A percentile compares a stretch with the other conserved stretches of the same genome.
These are phyloP conservation scores for Ornithorhynchus anatinus DNA, from an alignment of 2,113 vertebrate species.

Conservation along the genomic window DNA sequence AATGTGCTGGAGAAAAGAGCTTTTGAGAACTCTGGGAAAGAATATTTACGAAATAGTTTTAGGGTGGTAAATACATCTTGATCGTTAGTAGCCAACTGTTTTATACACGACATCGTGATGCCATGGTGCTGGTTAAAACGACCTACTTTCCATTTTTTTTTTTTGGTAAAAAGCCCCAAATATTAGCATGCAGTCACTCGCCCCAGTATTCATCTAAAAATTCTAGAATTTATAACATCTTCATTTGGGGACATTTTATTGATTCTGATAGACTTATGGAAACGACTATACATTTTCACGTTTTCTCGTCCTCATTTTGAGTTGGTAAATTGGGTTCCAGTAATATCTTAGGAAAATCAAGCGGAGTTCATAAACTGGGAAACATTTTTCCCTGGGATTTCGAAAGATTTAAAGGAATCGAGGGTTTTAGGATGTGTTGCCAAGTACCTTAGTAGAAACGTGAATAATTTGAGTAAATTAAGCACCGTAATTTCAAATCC, in stretches of 20 bases:
- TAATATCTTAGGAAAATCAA: slow-evolving; percentile 27
- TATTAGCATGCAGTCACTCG: slow-evolving; percentile 7
- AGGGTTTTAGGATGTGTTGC: not conserved
- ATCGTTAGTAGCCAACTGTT: slow-evolving; percentile 9
- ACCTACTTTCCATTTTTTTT: slow-evolving; percentile 14
- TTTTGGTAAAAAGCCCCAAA: slow-evolving; percentile 18
- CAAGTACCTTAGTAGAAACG: slow-evolving; percentile 20
- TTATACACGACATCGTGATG: not conserved
- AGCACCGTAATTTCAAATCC: slow-evolving; percentile 9
- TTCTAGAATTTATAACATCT: slow-evolving; percentile 17
- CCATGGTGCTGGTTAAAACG: slow-evolving; percentile 29
- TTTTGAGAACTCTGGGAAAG: slow-evolving; percentile 8
- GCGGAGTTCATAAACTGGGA: slow-evolving; percentile 44
- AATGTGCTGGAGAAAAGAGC: not conserved
- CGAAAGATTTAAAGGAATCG: slow-evolving; percentile 8
- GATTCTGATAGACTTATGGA: slow-evolving; percentile 6
- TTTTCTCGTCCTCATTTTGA: not conserved
- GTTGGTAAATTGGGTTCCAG: slow-evolving; percentile 26
- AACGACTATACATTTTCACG: slow-evolving; percentile 13
- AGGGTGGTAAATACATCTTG: not conserved
- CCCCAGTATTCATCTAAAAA: slow-evolving; percentile 2
- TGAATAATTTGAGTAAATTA: slow-evolving; percentile 28
- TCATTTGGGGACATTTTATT: not conserved
- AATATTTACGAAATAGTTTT: slow-evolving; percentile 18
- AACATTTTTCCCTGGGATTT: slow-evolving; percentile 26